These are phyloP conservation scores for Cariama cristata DNA, from an alignment of 2,113 vertebrate species.

Conservation along the genomic window DNA sequence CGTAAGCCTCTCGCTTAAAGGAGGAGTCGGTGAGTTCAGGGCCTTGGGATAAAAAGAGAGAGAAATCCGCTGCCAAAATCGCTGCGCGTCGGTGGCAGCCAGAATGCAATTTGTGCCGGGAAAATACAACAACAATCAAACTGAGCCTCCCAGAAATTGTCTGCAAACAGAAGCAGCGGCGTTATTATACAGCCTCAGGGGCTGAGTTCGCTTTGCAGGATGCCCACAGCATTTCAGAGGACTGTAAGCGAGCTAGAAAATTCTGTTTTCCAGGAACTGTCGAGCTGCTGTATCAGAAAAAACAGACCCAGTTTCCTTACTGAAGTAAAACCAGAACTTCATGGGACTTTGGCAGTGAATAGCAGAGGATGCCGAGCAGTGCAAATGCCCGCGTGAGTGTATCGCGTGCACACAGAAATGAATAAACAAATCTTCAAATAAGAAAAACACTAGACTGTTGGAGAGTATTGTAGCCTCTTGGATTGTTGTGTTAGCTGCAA, in stretches of 20 bases:
- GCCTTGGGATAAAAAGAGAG: rapidly evolving
- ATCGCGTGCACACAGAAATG: rapidly evolving
- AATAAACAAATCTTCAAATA: not conserved
- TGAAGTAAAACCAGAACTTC: not conserved
- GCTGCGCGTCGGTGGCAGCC: not conserved
- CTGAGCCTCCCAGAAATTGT: rapidly evolving
- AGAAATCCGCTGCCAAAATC: rapidly evolving
- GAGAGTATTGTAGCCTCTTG: no score
- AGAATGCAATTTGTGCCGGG: rapidly evolving
- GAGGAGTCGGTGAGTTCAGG: rapidly evolving
- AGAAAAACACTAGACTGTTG: not conserved
- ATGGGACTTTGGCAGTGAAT: not conserved
- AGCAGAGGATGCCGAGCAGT: not conserved
- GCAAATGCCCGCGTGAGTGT: rapidly evolving
- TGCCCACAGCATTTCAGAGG: not conserved
- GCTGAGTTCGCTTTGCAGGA: not conserved
- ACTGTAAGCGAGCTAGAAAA: rapidly evolving
- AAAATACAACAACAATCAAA: rapidly evolving
- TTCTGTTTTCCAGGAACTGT: not conserved
- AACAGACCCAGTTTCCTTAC: rapidly evolving
- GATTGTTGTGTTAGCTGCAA: not conserved
- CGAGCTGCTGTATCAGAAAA: not conserved
- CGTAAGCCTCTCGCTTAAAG: no score
- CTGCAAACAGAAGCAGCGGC: rapidly evolving
- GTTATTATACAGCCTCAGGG: rapidly evolving